Evolutionary conservation across 2,888 invertebrate genomes (phyloP), one percentile per base, ranked within the genome.

Genomic region (Sarcophaga variegata): DNA sequence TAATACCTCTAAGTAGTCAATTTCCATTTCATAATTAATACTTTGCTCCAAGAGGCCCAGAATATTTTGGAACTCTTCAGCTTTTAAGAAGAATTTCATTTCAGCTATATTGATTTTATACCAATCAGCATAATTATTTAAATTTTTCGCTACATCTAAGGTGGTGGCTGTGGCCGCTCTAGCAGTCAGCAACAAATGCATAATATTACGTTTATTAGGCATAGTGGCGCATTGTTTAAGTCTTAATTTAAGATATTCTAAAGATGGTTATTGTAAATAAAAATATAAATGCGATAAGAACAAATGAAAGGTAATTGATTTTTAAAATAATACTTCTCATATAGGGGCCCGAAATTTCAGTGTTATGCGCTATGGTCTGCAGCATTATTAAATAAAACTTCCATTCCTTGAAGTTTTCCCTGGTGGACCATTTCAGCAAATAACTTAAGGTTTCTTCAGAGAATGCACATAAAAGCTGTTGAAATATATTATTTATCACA

Each of bases 51-150:
- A 77, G 64, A 92, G 84, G 4, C 86, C 81, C 4, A 93, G 83
- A 14, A 91, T 79, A 14, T 88, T 81, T 83, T 91, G 91, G 81
- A 93, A 93, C 72, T 91, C 90, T 14, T 90, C 90, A 0, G 85
- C 37, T 14, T 89, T 89, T 2, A 93, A 82, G 3, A 88, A 75
- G 79, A 91, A 91, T 27, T 92, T 92, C 92, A 93, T 93, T 88
- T 93, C 93, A 0, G 91, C 91, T 59, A 93, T 91, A 60, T 92
- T 89, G 22, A 90, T 90, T 60, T 93, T 93, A 72, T 93, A 93
- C 93, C 93, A 93, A 37, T 90, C 90, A 5, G 92, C 91, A 85
- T 93, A 93, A 27, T 90, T 89, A n/a, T 91, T 90, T 66, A 92
- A 83, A 89, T 92, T 92, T 45, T 86, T 86, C 17, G 89, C 75